Conservation (phyloP, 2,113 vertebrate species). For the Pleuronectes platessa region DNA sequence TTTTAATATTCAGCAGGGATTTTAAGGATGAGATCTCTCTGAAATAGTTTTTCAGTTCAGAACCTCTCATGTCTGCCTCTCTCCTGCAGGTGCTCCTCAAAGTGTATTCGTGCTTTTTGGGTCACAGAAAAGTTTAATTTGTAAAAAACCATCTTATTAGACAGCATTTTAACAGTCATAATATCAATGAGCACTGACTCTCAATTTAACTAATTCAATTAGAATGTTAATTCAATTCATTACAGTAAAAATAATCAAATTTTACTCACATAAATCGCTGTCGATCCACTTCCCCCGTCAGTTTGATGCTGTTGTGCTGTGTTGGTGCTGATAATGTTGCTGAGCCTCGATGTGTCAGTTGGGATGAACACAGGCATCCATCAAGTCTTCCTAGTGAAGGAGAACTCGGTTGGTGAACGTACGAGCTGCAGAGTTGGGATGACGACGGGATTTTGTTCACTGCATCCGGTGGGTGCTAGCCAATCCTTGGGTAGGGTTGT, state of each 20-base stretch:
- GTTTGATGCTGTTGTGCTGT: constrained; percentile 17
- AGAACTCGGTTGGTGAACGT: constrained; percentile 25
- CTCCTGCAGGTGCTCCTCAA: constrained; percentile 9
- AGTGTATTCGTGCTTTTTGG: constrained; percentile 10
- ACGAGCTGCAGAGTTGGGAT: constrained; percentile 28
- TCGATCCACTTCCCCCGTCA: constrained; percentile 13
- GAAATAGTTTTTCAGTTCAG: constrained; percentile 40
- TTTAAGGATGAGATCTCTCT: constrained; percentile 35
- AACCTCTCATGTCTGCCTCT: constrained; percentile 14
- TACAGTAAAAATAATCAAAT: background rate
- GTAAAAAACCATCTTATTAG: background rate
- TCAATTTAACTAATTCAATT: background rate
- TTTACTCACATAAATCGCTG: constrained; percentile 55
- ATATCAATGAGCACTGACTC: background rate
- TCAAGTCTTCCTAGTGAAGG: constrained; percentile 11
- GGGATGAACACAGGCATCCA: constrained; percentile 32
- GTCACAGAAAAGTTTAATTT: background rate
- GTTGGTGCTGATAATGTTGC: background rate
- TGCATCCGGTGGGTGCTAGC: constrained; percentile 56
- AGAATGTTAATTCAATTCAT: background rate
- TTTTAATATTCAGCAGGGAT: constrained; percentile 47
- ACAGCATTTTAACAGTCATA: background rate
- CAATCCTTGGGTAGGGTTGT: constrained; percentile 58
- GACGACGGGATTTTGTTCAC: constrained; percentile 36
- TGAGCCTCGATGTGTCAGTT: constrained; percentile 35